A percentile compares a stretch with the other conserved stretches of the same genome.
phyloP scores from a whole-genome alignment of 2,797 vertebrate species.

The Pempheris klunzingeri region DNA sequence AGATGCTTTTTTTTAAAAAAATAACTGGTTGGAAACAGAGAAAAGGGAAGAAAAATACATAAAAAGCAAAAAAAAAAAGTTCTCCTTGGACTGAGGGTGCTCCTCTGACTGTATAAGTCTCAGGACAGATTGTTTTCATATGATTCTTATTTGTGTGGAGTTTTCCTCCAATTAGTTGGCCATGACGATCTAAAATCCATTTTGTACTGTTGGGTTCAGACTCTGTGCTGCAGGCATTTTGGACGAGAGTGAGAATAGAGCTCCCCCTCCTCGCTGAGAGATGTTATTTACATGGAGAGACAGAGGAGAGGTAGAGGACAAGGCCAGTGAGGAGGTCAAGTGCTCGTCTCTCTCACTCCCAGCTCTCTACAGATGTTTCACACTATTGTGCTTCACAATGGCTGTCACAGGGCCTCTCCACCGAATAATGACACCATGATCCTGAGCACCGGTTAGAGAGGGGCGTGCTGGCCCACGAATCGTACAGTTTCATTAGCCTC shows the following conservation, averaged over 20 bases:
- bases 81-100: no score
- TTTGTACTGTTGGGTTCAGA: neutral
- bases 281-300: slow-evolving; percentile 60
- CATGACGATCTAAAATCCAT: neutral
- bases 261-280: slow-evolving; percentile 14
- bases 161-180: neutral
- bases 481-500: slow-evolving; percentile 70
- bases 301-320: slow-evolving; percentile 29
- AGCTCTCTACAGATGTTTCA: slow-evolving; percentile 42
- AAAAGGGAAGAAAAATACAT: neutral
- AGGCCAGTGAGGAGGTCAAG: slow-evolving; percentile 61
- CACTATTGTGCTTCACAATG: slow-evolving; percentile 48
- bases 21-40: neutral
- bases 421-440: slow-evolving; percentile 47
- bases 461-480: slow-evolving; percentile 33
- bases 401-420: slow-evolving; percentile 53
- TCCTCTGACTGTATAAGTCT: no score
- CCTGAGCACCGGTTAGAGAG: slow-evolving; percentile 27
- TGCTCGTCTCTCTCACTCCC: slow-evolving; percentile 40
- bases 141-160: neutral
- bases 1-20: neutral
- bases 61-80: neutral
- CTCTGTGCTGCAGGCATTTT: slow-evolving; percentile 6
- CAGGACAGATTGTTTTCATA: neutral
- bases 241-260: neutral